These are phyloP conservation scores for Drosophila quasianomalipes DNA, from an alignment of 2,888 invertebrate genomes.

Conservation along the genomic window DNA sequence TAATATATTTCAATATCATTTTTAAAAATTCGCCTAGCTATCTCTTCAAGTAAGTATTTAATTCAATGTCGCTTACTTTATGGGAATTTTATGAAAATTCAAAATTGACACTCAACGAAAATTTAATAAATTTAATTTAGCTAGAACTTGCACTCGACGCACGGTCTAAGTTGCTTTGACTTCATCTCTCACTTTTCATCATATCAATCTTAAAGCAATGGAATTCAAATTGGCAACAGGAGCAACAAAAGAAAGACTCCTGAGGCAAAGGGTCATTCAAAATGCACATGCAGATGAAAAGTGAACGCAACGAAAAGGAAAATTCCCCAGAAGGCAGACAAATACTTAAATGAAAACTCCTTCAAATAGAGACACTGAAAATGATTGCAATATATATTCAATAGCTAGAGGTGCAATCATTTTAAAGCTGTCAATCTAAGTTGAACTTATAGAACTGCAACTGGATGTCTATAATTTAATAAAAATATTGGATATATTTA, in stretches of 20 bases:
- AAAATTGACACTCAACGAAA: neutral
- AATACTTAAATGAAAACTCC: slow-evolving; percentile 44
- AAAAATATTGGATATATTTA: neutral
- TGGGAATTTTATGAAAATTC: neutral
- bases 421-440: neutral
- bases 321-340: slow-evolving; percentile 50
- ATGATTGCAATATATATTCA: neutral
- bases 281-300: slow-evolving; percentile 40
- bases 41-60: neutral
- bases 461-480: neutral
- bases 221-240: neutral
- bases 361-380: slow-evolving; percentile 1
- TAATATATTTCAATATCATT: neutral
- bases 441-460: neutral
- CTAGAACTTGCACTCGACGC: neutral
- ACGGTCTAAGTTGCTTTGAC: neutral
- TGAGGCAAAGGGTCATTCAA: slow-evolving; percentile 34
- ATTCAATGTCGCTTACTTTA: neutral
- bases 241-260: neutral
- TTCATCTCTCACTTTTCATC: neutral
- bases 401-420: neutral
- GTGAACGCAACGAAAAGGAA: slow-evolving; percentile 28
- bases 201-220: neutral
- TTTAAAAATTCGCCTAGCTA: too few species aligned
- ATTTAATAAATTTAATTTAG: neutral